Evolutionary conservation across 2,113 vertebrate species (phyloP).

Genomic region (Gallinago undulata): DNA sequence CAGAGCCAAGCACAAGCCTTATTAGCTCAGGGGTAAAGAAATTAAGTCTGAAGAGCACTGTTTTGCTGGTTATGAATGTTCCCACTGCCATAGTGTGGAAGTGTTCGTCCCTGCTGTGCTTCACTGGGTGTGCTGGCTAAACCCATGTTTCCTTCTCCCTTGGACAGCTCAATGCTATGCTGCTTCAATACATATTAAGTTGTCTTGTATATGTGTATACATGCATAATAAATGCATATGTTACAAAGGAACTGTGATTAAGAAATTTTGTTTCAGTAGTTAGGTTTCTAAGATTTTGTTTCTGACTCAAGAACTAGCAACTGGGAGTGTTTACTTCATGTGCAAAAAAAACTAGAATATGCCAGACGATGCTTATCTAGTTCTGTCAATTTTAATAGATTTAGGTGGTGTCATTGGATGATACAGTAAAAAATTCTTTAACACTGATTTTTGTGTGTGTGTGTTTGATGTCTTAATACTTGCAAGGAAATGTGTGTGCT

Average conservation of each 20-base stretch:
- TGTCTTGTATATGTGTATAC: neutral
- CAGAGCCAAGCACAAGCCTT: neutral
- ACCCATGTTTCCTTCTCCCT: neutral
- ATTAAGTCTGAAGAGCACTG: neutral
- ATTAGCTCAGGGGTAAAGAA: neutral
- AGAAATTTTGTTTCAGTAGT: neutral
- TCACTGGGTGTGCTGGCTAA: neutral
- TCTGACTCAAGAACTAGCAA: neutral
- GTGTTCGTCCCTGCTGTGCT: neutral
- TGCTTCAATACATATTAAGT: fast-evolving
- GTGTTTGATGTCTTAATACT: neutral
- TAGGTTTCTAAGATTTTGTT: neutral
- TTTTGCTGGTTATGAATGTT: neutral
- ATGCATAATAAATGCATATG: fast-evolving
- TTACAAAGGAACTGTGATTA: neutral
- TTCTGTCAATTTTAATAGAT: neutral
- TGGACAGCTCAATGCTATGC: neutral
- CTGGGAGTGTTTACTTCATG: neutral
- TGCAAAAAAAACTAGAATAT: neutral
- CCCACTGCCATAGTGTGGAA: neutral
- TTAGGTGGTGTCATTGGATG: neutral
- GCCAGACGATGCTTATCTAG: neutral
- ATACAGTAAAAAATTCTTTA: neutral
- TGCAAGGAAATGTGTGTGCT: neutral
- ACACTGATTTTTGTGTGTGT: neutral